phyloP scores from a whole-genome alignment of 2,797 vertebrate species.

The Sternotherus odoratus region DNA sequence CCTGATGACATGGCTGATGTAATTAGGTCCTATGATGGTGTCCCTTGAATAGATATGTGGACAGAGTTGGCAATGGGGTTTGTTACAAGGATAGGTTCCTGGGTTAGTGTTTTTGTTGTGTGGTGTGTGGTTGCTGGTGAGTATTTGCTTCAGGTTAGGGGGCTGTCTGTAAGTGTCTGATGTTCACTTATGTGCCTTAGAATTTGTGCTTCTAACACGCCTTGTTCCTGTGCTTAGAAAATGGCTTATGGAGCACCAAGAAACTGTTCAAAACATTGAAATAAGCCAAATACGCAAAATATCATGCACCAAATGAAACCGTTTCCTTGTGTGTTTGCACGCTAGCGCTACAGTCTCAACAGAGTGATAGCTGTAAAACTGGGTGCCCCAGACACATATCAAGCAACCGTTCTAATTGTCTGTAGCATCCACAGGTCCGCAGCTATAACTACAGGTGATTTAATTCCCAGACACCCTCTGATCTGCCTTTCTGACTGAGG shows the following conservation, averaged over 20 bases:
- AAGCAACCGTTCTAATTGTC: background rate
- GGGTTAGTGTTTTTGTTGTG: too few species aligned
- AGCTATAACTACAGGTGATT: rapidly evolving
- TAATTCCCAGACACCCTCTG: background rate
- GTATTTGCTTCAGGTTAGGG: too few species aligned
- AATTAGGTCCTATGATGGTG: too few species aligned
- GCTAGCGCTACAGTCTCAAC: background rate
- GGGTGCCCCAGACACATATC: background rate
- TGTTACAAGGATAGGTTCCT: too few species aligned
- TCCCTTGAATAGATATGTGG: too few species aligned
- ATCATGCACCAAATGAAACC: background rate
- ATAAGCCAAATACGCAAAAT: background rate
- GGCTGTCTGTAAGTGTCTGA: too few species aligned
- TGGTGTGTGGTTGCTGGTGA: too few species aligned
- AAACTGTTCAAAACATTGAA: background rate
- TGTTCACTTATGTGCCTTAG: rapidly evolving
- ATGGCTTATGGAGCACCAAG: background rate
- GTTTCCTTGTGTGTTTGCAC: background rate
- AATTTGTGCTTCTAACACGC: background rate
- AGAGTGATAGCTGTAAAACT: background rate
- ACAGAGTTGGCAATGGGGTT: too few species aligned
- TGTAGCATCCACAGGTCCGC: background rate
- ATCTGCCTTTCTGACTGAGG: conserved; percentile 53
- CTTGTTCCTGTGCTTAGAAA: background rate
- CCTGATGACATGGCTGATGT: too few species aligned